Percentiles rank a stretch among this genome's conserved stretches.
Evolutionary conservation across 2,888 invertebrate genomes (phyloP).

Genomic region (Pyrrhosoma nymphula): DNA sequence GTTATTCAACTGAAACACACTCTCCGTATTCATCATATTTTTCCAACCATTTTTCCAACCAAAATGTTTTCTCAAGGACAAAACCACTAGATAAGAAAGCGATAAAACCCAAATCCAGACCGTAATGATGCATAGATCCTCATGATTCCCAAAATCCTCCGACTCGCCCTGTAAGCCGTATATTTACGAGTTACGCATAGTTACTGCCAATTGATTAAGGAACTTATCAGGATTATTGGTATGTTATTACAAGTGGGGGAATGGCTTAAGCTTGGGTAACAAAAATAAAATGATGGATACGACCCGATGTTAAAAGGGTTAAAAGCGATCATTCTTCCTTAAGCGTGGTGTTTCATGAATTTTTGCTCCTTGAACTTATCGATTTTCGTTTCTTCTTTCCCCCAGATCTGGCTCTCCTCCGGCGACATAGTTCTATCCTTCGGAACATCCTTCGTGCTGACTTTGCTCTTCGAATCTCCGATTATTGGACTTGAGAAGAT

Average conservation of each 20-base stretch:
- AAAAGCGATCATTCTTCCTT: neutral
- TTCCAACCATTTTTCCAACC: too few relatives aligned
- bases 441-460: constrained; percentile 73
- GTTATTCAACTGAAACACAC: too few relatives aligned
- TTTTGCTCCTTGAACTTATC: neutral
- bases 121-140: too few relatives aligned
- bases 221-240: neutral
- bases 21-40: too few relatives aligned
- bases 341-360: constrained; percentile 21
- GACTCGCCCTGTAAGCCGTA: neutral
- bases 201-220: neutral
- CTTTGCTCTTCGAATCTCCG: constrained; percentile 75
- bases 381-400: neutral
- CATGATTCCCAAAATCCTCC: too few relatives aligned
- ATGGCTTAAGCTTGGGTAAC: neutral
- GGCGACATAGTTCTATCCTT: constrained; percentile 75
- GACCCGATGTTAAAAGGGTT: neutral
- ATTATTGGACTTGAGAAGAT: constrained; percentile 75
- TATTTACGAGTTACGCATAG: neutral
- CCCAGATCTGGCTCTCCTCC: constrained; percentile 72
- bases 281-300: neutral
- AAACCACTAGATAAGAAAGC: too few relatives aligned
- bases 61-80: too few relatives aligned
- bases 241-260: neutral
- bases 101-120: too few relatives aligned